These are phyloP conservation scores for Conus ventricosus DNA, from an alignment of 1,140 invertebrate genomes.

Conservation along the genomic window DNA sequence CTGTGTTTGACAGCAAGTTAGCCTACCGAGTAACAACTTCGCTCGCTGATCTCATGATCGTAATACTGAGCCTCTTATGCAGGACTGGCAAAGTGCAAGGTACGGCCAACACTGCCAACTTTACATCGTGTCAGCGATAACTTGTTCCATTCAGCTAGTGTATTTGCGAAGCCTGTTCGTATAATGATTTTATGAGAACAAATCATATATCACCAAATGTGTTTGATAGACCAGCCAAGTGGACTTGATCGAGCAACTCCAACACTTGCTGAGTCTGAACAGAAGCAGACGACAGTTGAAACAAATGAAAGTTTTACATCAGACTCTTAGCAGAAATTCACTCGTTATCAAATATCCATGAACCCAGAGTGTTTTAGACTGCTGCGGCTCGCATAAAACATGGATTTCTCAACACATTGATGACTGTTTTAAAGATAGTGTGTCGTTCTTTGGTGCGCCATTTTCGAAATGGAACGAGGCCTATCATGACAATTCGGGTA, in stretches of 20 bases:
- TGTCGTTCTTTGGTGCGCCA: neutral
- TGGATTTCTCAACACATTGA: too few species aligned
- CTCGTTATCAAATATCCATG: neutral
- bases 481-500: neutral
- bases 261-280: neutral
- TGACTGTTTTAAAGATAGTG: too few species aligned
- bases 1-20: too few species aligned
- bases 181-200: neutral
- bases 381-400: neutral
- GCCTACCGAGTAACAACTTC: neutral
- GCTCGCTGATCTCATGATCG: neutral
- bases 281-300: neutral
- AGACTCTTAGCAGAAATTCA: neutral
- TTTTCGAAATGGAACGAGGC: neutral
- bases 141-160: neutral
- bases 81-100: neutral
- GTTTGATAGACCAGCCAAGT: neutral
- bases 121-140: neutral
- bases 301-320: neutral
- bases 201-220: neutral
- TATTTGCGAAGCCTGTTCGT: neutral
- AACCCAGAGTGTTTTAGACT: neutral
- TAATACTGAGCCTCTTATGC: neutral
- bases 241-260: neutral
- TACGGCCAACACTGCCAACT: neutral